Base-by-base conservation (phyloP, 2,888 invertebrate genomes). In the Agonopterix arenella region DNA sequence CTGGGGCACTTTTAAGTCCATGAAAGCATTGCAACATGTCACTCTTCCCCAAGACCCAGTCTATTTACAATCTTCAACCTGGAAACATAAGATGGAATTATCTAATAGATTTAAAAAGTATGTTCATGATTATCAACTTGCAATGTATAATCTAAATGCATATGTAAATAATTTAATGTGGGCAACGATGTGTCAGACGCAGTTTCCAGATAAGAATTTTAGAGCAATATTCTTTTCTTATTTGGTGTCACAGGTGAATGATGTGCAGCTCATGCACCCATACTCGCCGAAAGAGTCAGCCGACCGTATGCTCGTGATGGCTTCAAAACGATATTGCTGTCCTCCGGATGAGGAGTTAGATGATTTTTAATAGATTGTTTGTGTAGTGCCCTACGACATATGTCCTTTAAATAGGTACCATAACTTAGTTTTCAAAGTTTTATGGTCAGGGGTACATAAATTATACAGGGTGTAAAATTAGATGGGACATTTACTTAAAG, bases 171-270 rank as follows among this genome's bases (percentile, higher is more conserved):
- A 88, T 53, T 49, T 84, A 52, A 56, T 85, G 50, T 88, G 88
- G 88, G 68, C 83, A 1, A 67, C 84, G 1, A 86, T 88, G 85
- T 84, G 54, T 49, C 83, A 81, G 48, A 73, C 78, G 1, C 66
- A 82, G 55, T 73, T 78, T 38, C 85, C 84, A 0, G 84, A 85
- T 55, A 85, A 83, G 53, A 82, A 75, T 45, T 88, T 86, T 61
- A 70, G 88, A 1, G 80, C 84, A 61, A 84, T 84, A 62, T 88
- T 69, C 62, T 86, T 80, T 63, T 80, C 84, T 0, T 88, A 88
- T 58, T 52, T 84, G 44, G 74, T 60, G 48, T 62, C 61, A 7
- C 66, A 66, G 40, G 48, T 73, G 3, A 73, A 79, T 47, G 81
- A 88, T 44, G 36, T 86, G 9, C 66, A 69, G 13, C 45, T 86